Evolutionary conservation across 2,113 vertebrate species (phyloP).

Genomic region (Lathamus discolor): DNA sequence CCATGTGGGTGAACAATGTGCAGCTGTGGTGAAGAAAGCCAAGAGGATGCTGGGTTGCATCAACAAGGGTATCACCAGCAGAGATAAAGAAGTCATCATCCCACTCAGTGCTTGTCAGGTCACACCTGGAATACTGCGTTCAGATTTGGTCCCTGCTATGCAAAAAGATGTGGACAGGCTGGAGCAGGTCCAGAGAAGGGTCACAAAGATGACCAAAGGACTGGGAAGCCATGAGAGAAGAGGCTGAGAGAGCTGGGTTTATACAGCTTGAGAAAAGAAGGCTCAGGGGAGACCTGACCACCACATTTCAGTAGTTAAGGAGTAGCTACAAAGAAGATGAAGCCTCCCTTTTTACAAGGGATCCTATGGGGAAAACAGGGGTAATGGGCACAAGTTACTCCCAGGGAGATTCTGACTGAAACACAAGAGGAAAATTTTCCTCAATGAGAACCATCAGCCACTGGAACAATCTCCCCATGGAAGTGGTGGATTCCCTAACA

Average conservation of each 20-base stretch:
- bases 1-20: not conserved
- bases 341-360: not conserved
- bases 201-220: not conserved
- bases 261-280: not conserved
- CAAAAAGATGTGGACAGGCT: not conserved
- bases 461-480: not conserved
- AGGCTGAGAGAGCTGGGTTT: not conserved
- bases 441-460: not conserved
- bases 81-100: not conserved
- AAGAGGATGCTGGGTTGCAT: not conserved
- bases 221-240: not conserved
- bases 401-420: not conserved
- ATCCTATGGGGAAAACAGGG: not conserved
- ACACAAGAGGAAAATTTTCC: not conserved
- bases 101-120: not conserved
- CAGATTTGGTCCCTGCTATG: not conserved
- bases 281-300: not conserved
- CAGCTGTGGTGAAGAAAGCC: not conserved
- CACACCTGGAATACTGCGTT: not conserved
- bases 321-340: not conserved
- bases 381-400: not conserved
- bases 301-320: not conserved
- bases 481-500: rapidly evolving
- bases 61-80: not conserved
- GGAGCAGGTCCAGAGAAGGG: not conserved